Evolutionary conservation across 1,140 invertebrate genomes (phyloP).

Genomic region (Drosophila willistoni): DNA sequence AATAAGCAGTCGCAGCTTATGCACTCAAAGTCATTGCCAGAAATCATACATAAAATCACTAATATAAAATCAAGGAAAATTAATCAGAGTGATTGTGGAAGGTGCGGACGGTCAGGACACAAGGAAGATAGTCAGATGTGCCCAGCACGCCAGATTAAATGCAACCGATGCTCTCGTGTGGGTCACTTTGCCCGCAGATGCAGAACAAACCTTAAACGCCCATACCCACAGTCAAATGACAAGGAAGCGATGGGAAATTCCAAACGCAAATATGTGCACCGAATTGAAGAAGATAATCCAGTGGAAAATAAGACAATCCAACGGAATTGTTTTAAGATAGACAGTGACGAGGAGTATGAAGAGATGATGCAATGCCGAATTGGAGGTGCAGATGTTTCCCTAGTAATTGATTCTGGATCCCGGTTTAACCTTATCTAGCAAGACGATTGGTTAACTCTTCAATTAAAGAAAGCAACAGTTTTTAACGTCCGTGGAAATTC

Average conservation of each 20-base stretch:
- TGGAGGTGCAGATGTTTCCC: no score
- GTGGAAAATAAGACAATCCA: slow-evolving; percentile 3
- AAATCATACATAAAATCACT: no score
- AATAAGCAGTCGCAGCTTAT: no score
- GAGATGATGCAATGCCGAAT: no score
- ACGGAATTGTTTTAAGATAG: no score
- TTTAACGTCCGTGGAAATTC: no score
- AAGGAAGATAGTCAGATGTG: slow-evolving; percentile 1
- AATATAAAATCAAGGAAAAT: background rate
- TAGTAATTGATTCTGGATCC: no score
- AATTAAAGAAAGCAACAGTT: no score
- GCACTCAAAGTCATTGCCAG: no score
- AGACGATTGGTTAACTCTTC: no score
- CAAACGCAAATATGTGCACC: background rate
- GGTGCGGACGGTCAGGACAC: slow-evolving; percentile 10
- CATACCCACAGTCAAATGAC: background rate
- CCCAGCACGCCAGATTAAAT: slow-evolving; percentile 9
- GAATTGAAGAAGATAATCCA: background rate
- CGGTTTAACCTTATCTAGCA: no score
- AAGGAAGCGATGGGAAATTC: background rate
- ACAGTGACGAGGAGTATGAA: no score
- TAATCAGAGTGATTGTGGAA: background rate
- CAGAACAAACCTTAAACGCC: slow-evolving; percentile 1
- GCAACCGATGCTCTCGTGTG: slow-evolving; percentile 16
- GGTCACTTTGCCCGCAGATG: slow-evolving; percentile 15